Base-by-base conservation (phyloP, 2,113 vertebrate genomes). In the Syrmaticus mikado region DNA sequence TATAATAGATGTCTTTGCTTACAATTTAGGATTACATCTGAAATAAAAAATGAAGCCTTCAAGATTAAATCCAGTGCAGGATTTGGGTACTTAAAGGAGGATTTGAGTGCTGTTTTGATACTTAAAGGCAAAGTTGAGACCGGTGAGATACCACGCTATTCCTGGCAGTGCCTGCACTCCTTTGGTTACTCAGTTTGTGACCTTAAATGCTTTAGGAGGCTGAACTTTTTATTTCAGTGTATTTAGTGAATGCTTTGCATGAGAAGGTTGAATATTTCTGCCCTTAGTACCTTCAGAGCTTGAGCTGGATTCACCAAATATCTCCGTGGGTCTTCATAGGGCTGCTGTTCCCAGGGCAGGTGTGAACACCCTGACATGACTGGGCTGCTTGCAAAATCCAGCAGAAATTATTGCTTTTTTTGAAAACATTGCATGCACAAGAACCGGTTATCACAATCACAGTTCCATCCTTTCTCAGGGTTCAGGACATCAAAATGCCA, bases 21-120 rank as follows among this genome's bases (percentile, higher is more conserved):
- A 75, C 76, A 87, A 80, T 70, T 85, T 80, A 66, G 65, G 68
- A 75, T 93, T 82, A 74, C 0, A 2, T 94, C 89, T 96, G 12
- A 94, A 97, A 91, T 95, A 94, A 94, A 94, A 91, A 94, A 95
- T 89, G 79, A 95, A 94, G 74, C 91, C 87, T 92, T 94, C 90
- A 90, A 94, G 90, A 96, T 96, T 94, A 96, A 96, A 96, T 96
- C 96, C 95, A 95, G 92, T 55, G 64, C 80, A 86, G 95, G 93
- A 96, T 96, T 96, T 96, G 95, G 80, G 90, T 94, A 88, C 96
- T 96, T 96, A 96, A 92, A 90, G 88, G 65, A 84, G 93, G 96
- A 96, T 96, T 94, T 96, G 93, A 86, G 83, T 20, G 85, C 92
- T 74, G 95, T 95, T 96, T 95, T 95, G 95, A 95, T 95, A 92